These are phyloP conservation scores for Platanista minor DNA, from an alignment of 2,113 vertebrate genomes.

Conservation along the genomic window DNA sequence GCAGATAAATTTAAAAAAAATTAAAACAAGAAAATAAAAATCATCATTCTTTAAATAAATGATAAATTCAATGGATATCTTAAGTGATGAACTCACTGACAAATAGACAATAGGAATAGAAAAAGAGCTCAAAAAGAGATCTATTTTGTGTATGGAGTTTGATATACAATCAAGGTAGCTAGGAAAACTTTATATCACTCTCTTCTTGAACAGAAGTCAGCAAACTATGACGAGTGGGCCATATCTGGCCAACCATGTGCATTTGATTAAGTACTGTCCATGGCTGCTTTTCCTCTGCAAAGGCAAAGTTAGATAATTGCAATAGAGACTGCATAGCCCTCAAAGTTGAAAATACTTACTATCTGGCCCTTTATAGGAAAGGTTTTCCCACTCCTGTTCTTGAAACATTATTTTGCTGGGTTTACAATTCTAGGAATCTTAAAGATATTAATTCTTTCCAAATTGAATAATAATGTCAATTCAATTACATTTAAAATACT, in stretches of 20 bases:
- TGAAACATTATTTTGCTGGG: background rate
- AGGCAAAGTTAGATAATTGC: background rate
- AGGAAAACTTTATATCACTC: background rate
- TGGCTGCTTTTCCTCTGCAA: background rate
- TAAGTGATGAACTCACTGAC: background rate
- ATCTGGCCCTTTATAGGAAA: background rate
- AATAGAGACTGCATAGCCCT: background rate
- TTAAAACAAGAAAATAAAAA: background rate
- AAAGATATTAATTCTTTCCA: background rate
- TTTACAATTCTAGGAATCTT: background rate
- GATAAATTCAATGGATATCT: background rate
- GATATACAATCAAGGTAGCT: background rate
- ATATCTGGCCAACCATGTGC: background rate
- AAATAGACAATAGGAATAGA: background rate
- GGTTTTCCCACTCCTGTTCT: background rate
- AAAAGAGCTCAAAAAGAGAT: background rate
- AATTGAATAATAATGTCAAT: background rate
- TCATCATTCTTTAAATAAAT: background rate
- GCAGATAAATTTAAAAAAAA: background rate
- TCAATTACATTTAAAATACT: background rate
- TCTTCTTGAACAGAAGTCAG: background rate
- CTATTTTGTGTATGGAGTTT: background rate
- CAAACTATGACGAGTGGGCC: background rate
- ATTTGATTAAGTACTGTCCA: background rate
- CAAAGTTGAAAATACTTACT: background rate